Conservation (phyloP, 1,140 invertebrate genomes). For the Anagrus nilaparvatae region DNA sequence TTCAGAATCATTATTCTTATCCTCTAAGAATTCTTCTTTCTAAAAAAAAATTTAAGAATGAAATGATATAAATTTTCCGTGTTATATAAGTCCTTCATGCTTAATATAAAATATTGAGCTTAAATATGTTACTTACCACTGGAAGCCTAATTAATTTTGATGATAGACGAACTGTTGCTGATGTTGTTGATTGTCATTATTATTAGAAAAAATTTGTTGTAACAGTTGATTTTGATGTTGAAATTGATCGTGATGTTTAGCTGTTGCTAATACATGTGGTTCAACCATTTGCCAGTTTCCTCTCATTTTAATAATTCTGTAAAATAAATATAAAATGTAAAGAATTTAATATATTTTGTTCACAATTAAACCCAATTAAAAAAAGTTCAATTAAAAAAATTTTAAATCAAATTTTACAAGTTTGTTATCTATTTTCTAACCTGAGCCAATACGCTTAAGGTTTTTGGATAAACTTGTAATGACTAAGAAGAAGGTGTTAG, state of each 20-base stretch:
- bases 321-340: not conserved
- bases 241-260: too few species aligned
- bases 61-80: not conserved
- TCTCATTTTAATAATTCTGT: constrained; percentile 21
- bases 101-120: too few species aligned
- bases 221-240: too few species aligned
- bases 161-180: too few species aligned
- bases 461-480: constrained; percentile 74
- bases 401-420: not conserved
- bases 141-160: too few species aligned
- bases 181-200: too few species aligned
- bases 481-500: constrained; percentile 59
- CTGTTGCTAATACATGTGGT: too few species aligned
- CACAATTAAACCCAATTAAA: too few species aligned
- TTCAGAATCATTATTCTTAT: constrained; percentile 25
- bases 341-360: too few species aligned
- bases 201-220: too few species aligned
- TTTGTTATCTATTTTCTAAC: constrained; percentile 27
- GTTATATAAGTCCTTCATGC: not conserved
- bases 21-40: constrained; percentile 21
- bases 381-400: too few species aligned
- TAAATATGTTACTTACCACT: too few species aligned
- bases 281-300: constrained; percentile 24
- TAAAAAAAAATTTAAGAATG: constrained; percentile 13
- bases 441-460: constrained; percentile 71